Percentiles rank a stretch among this genome's conserved stretches.
These are phyloP conservation scores for Holothuria scabra DNA, from an alignment of 53 echinoderm and acorn worm species.

Conservation along the genomic window DNA sequence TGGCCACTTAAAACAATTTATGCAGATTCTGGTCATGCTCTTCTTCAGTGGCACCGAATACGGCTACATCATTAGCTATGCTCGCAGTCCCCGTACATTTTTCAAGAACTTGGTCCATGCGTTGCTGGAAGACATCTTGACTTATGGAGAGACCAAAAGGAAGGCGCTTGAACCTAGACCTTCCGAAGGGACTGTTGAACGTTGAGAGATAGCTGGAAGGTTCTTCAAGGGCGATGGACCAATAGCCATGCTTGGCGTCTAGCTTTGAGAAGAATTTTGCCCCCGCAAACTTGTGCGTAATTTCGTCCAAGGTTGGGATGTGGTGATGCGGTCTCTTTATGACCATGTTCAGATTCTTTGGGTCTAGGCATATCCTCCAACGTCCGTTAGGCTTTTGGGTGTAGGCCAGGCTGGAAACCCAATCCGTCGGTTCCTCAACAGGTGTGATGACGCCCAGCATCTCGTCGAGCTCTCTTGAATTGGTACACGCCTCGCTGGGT, in stretches of 20 bases:
- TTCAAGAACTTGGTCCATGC: conserved; percentile 67
- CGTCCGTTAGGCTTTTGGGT: conserved; percentile 36
- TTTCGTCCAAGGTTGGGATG: no score
- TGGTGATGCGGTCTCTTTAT: no score
- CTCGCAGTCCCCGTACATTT: conserved; percentile 57
- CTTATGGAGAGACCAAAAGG: no score
- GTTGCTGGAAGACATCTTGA: no score
- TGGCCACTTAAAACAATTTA: conserved; percentile 57
- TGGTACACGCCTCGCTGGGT: conserved; percentile 44
- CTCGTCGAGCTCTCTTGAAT: conserved; percentile 45
- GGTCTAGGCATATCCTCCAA: conserved; percentile 70
- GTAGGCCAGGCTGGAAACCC: conserved; percentile 51
- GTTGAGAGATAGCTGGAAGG: no score
- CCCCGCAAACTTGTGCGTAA: no score
- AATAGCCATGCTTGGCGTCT: no score
- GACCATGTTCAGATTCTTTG: conserved; percentile 71
- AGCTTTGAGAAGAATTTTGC: no score
- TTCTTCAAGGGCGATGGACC: no score
- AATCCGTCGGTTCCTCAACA: conserved; percentile 48
- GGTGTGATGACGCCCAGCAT: conserved; percentile 47
- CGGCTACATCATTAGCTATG: conserved; percentile 24
- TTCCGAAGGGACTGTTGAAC: no score
- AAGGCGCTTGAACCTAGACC: no score
- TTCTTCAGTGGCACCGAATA: conserved; percentile 49
- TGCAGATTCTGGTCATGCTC: no score